Conservation (phyloP, 2,888 invertebrate genomes). For the Netelia fuscicornis region DNA sequence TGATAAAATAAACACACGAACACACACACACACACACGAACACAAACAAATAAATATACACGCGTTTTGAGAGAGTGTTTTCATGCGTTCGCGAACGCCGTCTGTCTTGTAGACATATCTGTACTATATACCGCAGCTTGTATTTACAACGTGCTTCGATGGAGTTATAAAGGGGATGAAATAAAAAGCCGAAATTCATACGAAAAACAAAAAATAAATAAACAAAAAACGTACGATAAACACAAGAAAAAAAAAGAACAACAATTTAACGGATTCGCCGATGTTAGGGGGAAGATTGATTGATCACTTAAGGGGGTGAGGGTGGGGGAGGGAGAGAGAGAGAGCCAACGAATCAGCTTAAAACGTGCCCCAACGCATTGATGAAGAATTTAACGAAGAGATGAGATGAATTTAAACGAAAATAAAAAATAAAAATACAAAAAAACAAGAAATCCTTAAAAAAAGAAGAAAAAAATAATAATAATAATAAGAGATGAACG, state of each 20-base stretch:
- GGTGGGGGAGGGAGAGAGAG: neutral
- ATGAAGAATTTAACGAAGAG: slow-evolving; percentile 10
- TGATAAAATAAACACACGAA: neutral
- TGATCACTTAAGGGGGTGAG: too few relatives aligned
- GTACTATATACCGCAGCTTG: slow-evolving; percentile 49
- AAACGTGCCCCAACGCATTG: neutral
- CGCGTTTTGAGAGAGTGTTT: slow-evolving; percentile 31
- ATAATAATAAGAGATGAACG: neutral
- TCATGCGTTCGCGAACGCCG: slow-evolving; percentile 9
- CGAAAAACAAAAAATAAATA: neutral
- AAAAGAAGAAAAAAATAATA: neutral
- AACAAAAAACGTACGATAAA: neutral
- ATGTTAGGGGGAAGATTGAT: too few relatives aligned
- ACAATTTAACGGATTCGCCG: neutral
- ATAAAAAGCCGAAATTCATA: slow-evolving; percentile 5
- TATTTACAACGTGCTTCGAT: slow-evolving; percentile 39
- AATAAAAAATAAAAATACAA: slow-evolving; percentile 4
- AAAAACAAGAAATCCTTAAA: neutral
- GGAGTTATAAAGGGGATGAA: neutral
- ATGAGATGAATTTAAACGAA: neutral
- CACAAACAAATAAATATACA: neutral
- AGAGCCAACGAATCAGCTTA: slow-evolving; percentile 1
- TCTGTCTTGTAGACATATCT: slow-evolving; percentile 46
- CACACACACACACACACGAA: neutral
- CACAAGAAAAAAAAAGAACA: neutral